A percentile compares a stretch with the other conserved stretches of the same genome.
Conservation (phyloP, 2,113 vertebrate species). For the Octodon degus region DNA sequence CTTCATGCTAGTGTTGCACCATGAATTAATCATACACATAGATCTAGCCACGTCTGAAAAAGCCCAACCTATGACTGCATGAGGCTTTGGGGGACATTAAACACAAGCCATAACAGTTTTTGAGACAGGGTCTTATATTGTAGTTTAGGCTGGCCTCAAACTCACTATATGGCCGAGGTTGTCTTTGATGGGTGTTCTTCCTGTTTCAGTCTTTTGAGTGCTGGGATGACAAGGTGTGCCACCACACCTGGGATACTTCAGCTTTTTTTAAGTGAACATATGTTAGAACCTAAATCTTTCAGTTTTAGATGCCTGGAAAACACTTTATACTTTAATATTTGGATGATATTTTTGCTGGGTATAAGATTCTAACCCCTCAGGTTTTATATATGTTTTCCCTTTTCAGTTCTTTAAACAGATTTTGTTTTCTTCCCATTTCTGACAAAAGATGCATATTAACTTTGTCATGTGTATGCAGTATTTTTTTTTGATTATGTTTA, state of each 20-base stretch:
- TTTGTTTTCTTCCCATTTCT: neutral
- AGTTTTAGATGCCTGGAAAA: constrained; percentile 17
- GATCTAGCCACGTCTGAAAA: neutral
- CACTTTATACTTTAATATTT: neutral
- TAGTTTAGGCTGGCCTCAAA: no score
- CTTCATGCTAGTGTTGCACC: neutral
- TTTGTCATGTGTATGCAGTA: neutral
- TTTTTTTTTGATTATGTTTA: neutral
- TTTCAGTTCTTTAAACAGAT: neutral
- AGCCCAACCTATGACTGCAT: neutral
- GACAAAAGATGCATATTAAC: neutral
- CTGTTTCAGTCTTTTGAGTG: no score
- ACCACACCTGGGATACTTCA: neutral
- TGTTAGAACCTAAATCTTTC: neutral
- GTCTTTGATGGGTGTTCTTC: no score
- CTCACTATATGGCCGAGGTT: no score
- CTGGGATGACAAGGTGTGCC: neutral
- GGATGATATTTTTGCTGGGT: neutral
- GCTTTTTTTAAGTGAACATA: neutral
- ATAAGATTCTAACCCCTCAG: neutral
- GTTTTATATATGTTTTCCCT: neutral
- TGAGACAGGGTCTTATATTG: no score
- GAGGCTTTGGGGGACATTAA: neutral
- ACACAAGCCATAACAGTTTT: neutral
- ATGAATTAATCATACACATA: neutral